A percentile compares a stretch with the other conserved stretches of the same genome.
phyloP scores from a whole-genome alignment of 92 coral and sea anemone genomes.

The Zoanthus solanderi region DNA sequence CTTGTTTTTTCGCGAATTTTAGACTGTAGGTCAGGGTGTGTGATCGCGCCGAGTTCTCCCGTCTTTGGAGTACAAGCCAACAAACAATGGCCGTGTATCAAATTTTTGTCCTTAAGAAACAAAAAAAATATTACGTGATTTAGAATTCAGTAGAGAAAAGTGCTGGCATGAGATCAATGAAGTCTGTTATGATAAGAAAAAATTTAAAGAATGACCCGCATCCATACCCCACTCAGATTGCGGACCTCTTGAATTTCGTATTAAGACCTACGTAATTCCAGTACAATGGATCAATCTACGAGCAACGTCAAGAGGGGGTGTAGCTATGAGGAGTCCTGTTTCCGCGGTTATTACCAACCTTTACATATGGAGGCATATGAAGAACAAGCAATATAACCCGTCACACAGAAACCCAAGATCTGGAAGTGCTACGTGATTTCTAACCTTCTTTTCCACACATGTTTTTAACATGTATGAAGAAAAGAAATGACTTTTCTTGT shows the following conservation, averaged over 20 bases:
- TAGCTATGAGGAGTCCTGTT: constrained; percentile 42
- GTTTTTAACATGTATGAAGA: too few relatives aligned
- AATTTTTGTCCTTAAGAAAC: too few relatives aligned
- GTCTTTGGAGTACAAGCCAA: too few relatives aligned
- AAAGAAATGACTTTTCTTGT: too few relatives aligned
- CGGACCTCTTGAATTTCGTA: neutral
- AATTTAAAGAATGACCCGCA: neutral
- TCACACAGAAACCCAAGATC: neutral
- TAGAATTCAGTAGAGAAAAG: too few relatives aligned
- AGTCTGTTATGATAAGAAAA: too few relatives aligned
- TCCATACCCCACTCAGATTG: neutral
- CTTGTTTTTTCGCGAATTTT: too few relatives aligned
- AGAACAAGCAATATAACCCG: neutral
- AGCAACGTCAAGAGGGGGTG: constrained; percentile 21
- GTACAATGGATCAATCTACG: constrained; percentile 12
- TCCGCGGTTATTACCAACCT: constrained; percentile 23
- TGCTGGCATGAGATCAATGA: too few relatives aligned
- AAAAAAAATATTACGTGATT: too few relatives aligned
- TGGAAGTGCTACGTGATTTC: neutral
- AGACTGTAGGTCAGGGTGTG: too few relatives aligned
- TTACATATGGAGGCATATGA: constrained; percentile 37
- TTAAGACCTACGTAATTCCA: constrained; percentile 19
- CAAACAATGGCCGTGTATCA: too few relatives aligned
- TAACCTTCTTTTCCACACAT: neutral
- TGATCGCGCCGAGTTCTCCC: too few relatives aligned